These are phyloP conservation scores for Perca schrenkii DNA, from an alignment of 2,113 vertebrate species.

Conservation along the genomic window DNA sequence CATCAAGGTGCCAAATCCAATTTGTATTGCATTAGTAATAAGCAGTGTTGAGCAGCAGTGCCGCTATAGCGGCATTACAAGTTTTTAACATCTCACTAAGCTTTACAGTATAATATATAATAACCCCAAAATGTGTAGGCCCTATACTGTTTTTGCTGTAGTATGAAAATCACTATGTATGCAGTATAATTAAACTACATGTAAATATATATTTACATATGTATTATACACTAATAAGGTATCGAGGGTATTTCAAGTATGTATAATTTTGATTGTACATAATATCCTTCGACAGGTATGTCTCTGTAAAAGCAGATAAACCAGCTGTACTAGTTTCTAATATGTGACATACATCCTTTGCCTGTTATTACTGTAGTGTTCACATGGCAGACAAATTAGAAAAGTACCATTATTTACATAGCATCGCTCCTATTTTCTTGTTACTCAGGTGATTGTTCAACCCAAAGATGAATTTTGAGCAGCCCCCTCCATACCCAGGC, in stretches of 20 bases:
- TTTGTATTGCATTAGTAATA: no score
- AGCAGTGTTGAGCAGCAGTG: no score
- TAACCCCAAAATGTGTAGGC: neutral
- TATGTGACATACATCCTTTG: neutral
- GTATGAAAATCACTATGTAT: neutral
- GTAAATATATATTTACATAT: neutral
- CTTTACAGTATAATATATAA: neutral
- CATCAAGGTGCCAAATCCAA: no score
- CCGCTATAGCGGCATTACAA: no score
- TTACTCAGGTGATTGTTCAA: slow-evolving; percentile 70
- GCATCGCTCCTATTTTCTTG: slow-evolving; percentile 39
- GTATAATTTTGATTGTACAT: neutral
- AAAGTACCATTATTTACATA: neutral
- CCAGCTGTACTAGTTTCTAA: neutral
- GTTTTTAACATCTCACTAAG: no score
- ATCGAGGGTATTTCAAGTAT: neutral
- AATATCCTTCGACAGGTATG: no score
- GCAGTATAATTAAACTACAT: neutral
- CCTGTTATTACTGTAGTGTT: neutral
- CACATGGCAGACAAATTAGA: neutral
- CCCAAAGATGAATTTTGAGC: slow-evolving; percentile 89
- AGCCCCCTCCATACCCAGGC: slow-evolving; percentile 92
- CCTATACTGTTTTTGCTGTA: neutral
- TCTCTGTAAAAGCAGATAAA: neutral
- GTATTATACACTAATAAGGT: neutral